Base-by-base conservation (phyloP, 2,888 invertebrate genomes). In the Andrena haemorrhoa region DNA sequence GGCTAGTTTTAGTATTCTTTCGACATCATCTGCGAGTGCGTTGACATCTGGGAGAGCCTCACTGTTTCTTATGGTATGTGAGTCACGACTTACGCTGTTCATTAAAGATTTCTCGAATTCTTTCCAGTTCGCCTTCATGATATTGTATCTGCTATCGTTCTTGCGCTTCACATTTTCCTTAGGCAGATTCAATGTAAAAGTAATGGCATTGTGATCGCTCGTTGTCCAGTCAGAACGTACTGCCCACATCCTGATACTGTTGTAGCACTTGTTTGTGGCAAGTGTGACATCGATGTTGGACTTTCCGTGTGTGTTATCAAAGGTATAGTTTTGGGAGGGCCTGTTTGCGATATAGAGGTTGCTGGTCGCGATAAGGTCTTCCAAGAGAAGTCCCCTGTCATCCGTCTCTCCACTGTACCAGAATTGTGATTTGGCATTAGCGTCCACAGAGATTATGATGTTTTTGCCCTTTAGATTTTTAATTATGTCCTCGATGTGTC, bases 161-260 rank as follows among this genome's bases (percentile, higher is more conserved):
- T 49, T 12, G 16, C 20, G 4, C 4, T 2, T 20, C 8, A 1
- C 31, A n/a, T 7, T 0, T 1, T 5, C 16, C 3, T 1, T 41
- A 10, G 64, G 33, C 0, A 16, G 8, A 2, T 20, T 33, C 1
- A 73, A 8, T 1, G 35, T 2, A 8, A 64, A 73, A 0, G 56
- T 56, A 1, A 73, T 73, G 4, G 66, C 23, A 12, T 75, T 75
- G 49, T 68, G 66, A 26, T 75, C 66, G 3, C 66, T 68, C 1
- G 33, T 10, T 2, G 66, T 75, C 10, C 0, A 3, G 7, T 53
- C 4, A 23, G 8, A 0, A 12, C 12, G 56, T 4, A 73, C 33
- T 1, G 12, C 26, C 74, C 74, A 75, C 2, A 51, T 49, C 7
- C 0, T 6, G 4, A 65, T 41, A n/a, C 5, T 47, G 58, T 60